These are phyloP conservation scores for Zalophus californianus DNA, from an alignment of 2,797 vertebrate genomes.

Conservation along the genomic window DNA sequence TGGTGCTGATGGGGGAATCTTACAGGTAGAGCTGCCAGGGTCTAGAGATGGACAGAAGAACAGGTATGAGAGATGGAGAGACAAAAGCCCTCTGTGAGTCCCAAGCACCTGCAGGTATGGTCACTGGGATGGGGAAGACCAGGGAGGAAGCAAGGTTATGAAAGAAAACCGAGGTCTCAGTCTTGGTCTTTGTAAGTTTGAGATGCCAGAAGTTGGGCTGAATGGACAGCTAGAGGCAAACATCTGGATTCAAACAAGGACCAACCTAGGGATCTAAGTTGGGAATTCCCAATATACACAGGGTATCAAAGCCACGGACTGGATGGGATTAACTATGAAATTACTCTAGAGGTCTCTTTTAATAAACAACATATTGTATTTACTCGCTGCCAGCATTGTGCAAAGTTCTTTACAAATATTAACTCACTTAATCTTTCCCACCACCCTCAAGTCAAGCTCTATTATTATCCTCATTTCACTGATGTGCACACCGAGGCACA, in stretches of 20 bases:
- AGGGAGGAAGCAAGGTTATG: neutral
- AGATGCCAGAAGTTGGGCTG: neutral
- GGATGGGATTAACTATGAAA: neutral
- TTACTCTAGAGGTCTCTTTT: neutral
- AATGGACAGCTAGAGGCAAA: neutral
- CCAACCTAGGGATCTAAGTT: neutral
- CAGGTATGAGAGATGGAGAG: neutral
- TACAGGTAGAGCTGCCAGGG: neutral
- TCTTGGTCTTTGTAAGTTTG: neutral
- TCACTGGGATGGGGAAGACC: neutral
- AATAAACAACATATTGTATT: neutral
- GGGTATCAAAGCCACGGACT: neutral
- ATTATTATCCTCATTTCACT: neutral
- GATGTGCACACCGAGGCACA: neutral
- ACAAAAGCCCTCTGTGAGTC: neutral
- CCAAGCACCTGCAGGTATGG: neutral
- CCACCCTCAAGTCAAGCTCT: neutral
- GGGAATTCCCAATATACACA: neutral
- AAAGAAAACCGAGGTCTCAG: neutral
- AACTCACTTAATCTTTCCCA: neutral
- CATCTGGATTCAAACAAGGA: neutral
- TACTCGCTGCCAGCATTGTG: accelerated
- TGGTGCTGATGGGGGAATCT: neutral
- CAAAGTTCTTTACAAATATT: neutral
- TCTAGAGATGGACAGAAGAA: neutral